Evolutionary conservation across 2,888 invertebrate genomes (phyloP), one percentile per base, ranked within the genome.

Genomic region (Serripes groenlandicus): DNA sequence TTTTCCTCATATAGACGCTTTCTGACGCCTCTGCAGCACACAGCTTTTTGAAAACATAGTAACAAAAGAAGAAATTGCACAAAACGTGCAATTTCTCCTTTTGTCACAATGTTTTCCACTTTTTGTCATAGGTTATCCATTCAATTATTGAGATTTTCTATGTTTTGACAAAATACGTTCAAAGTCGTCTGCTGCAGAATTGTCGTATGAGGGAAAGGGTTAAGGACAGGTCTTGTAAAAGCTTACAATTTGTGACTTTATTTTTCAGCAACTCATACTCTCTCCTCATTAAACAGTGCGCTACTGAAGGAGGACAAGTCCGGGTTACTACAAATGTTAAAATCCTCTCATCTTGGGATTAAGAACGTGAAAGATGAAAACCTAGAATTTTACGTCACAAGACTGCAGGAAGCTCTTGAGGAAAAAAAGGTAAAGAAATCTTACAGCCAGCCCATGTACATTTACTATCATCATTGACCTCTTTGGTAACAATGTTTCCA

Each of bases 311-410:
- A 81, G 4, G 92, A 94, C 78, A 82, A 78, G 23, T 75, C 69
- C 1, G 72, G 86, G 11, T 72, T 94, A 0, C 60, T 93, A 30
- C 82, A 88, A 30, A 86, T 89, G 64, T 87, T 94, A 58, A 89
- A 90, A 70, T 90, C 91, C 2, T 77, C 89, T 3, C 86, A 88
- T 42, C 89, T 94, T n/a, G 90, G 89, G 21, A 81, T 94, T 18
- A 91, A 88, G 58, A 92, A 93, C 66, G 88, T 93, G 32, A 88
- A 91, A 34, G 88, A 90, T 69, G 92, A 92, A 32, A 93, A 93
- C 73, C 85, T 92, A 5, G 89, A 90, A 26, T 90, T 88, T 80
- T 94, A 94, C 78, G 74, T 91, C 26, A 72, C 80, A 11, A 88
- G 87, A 34, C 85, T 94, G 11, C 70, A 79, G 7, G 90, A 92